Percentiles rank a stretch among this genome's conserved stretches.
Conservation (phyloP, 2,888 invertebrate species). For the Schizotus pectinicornis region DNA sequence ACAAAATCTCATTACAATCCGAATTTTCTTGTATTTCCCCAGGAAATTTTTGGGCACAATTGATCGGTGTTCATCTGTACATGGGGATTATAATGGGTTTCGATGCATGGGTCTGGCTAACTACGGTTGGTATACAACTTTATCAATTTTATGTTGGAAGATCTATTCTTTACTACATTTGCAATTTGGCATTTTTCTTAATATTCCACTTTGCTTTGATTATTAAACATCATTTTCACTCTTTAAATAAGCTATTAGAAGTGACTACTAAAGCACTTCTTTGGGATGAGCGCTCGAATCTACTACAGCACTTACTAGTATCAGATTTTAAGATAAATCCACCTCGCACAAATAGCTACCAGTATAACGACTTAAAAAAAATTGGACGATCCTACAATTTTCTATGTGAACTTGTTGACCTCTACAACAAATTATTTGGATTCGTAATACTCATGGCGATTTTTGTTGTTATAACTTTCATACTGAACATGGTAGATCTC, state of each 20-base stretch:
- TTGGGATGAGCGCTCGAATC: slow-evolving; percentile 7
- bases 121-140: neutral
- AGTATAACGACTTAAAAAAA: neutral
- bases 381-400: neutral
- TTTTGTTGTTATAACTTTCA: slow-evolving; percentile 2
- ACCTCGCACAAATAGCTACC: neutral
- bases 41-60: neutral
- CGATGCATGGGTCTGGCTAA: slow-evolving; percentile 17
- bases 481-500: slow-evolving; percentile 14
- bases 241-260: slow-evolving; percentile 1
- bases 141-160: slow-evolving; percentile 15
- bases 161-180: slow-evolving; percentile 4
- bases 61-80: slow-evolving; percentile 9
- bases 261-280: slow-evolving; percentile 3
- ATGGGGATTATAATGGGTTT: slow-evolving; percentile 4
- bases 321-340: too few species aligned
- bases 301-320: neutral
- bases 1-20: neutral
- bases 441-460: slow-evolving; percentile 4
- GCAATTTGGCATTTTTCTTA: neutral
- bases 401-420: slow-evolving; percentile 7
- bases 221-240: neutral
- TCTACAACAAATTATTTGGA: slow-evolving; percentile 13
- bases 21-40: neutral
- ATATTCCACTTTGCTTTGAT: neutral